A percentile compares a stretch with the other conserved stretches of the same genome.
phyloP scores from a whole-genome alignment of 2,888 invertebrate species.

The Hedychridium roseum region DNA sequence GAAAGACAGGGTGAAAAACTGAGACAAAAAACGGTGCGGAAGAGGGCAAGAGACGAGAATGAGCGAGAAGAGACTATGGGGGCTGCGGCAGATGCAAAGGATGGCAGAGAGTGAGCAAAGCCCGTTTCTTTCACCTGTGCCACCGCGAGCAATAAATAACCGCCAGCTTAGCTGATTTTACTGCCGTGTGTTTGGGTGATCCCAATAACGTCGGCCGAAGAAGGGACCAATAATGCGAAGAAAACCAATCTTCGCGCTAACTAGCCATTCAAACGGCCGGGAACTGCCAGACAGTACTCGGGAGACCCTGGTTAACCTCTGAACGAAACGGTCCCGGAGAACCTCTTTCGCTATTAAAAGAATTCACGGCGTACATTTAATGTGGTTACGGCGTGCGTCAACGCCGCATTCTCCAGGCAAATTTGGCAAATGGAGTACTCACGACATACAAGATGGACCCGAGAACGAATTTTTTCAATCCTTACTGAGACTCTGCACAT shows the following conservation, averaged over 20 bases:
- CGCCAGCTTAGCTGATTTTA: constrained; percentile 62
- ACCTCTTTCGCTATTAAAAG: constrained; percentile 39
- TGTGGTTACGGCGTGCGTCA: no score
- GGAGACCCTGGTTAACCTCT: constrained; percentile 61
- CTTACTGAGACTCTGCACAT: no score
- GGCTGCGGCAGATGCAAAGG: neutral
- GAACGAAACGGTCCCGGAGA: constrained; percentile 38
- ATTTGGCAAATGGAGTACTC: no score
- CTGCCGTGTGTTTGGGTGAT: constrained; percentile 56
- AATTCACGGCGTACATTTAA: constrained; percentile 34
- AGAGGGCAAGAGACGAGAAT: neutral
- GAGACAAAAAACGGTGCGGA: constrained; percentile 1
- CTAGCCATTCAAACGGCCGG: constrained; percentile 55
- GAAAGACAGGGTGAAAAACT: constrained; percentile 3
- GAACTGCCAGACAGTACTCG: constrained; percentile 47
- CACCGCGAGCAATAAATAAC: constrained; percentile 61
- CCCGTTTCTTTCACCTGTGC: constrained; percentile 58
- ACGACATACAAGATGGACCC: no score
- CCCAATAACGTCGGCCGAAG: constrained; percentile 54
- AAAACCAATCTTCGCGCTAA: constrained; percentile 62
- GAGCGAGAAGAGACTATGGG: no score
- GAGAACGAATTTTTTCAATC: no score
- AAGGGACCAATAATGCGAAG: constrained; percentile 51
- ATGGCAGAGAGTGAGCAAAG: constrained; percentile 26
- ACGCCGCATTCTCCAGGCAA: no score